Evolutionary conservation across 2,888 invertebrate genomes (phyloP).

Genomic region (Helobdella robusta): DNA sequence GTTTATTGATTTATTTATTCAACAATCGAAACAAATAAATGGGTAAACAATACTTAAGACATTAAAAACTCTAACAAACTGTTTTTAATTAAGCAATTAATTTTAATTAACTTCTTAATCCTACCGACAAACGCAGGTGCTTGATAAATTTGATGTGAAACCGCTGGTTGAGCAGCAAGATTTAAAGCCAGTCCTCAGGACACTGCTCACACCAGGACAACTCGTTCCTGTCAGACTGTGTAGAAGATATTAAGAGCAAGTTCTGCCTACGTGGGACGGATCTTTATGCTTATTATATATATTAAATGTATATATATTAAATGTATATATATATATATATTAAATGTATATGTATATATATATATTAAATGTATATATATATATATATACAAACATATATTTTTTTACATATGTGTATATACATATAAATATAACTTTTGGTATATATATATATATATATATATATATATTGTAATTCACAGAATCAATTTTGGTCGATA

Average conservation of each 20-base stretch:
- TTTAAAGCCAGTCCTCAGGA: slow-evolving; percentile 10
- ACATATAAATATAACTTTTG: slow-evolving; percentile 9
- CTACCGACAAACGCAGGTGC: too few relatives aligned
- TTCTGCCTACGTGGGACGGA: not conserved
- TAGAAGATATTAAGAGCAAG: slow-evolving; percentile 18
- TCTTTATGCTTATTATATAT: too few relatives aligned
- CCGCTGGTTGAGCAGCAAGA: not conserved
- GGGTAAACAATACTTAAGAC: too few relatives aligned
- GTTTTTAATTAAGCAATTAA: too few relatives aligned
- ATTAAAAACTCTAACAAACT: too few relatives aligned
- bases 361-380: slow-evolving; percentile 25
- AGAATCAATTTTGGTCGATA: too few relatives aligned
- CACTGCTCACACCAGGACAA: slow-evolving; percentile 41
- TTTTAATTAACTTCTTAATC: too few relatives aligned
- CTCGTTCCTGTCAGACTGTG: slow-evolving; percentile 40
- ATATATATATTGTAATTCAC: too few relatives aligned
- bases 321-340: not conserved
- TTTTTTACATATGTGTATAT: slow-evolving; percentile 22
- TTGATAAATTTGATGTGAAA: slow-evolving; percentile 9
- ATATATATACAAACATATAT: slow-evolving; percentile 25
- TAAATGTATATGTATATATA: slow-evolving; percentile 11
- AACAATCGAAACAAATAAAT: too few relatives aligned
- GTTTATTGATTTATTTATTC: too few relatives aligned
- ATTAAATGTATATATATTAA: too few relatives aligned
- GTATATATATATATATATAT: too few relatives aligned